Evolutionary conservation across 2,888 invertebrate genomes (phyloP).

Genomic region (Xanthorhoe spadicearia): DNA sequence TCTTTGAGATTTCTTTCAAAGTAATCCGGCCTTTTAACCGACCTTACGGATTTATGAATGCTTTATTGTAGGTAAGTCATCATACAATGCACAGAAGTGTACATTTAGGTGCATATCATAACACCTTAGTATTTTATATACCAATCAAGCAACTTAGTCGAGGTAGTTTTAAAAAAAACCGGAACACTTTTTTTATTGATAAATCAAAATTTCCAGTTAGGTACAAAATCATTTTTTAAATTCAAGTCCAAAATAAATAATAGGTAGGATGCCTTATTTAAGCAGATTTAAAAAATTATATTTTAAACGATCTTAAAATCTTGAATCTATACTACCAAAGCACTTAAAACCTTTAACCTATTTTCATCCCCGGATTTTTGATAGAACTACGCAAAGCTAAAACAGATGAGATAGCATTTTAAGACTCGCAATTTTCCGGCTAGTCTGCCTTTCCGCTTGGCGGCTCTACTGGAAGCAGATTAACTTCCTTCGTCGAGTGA

Average conservation of each 20-base stretch:
- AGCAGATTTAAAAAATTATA: neutral
- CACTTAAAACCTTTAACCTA: neutral
- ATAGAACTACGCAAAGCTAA: neutral
- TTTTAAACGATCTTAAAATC: neutral
- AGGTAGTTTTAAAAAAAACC: no score
- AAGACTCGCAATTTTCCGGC: constrained; percentile 13
- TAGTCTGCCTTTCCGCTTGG: constrained; percentile 20
- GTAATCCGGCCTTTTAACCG: constrained; percentile 9
- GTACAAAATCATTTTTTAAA: no score
- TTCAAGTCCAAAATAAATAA: no score
- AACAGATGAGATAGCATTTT: neutral
- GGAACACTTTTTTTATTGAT: no score
- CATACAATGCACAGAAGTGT: neutral
- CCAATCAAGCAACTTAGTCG: no score
- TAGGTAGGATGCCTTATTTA: neutral
- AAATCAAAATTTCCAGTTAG: no score
- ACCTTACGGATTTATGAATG: neutral
- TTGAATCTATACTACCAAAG: no score
- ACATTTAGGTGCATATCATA: neutral
- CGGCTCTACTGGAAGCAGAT: constrained; percentile 42
- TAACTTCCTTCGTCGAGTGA: constrained; percentile 56
- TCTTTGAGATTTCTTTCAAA: constrained; percentile 45
- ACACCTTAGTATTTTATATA: no score
- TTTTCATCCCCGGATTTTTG: neutral
- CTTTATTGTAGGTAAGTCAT: no score